Conservation (phyloP, 2,888 invertebrate genomes). For the Xestoiulus laeticollis region DNA sequence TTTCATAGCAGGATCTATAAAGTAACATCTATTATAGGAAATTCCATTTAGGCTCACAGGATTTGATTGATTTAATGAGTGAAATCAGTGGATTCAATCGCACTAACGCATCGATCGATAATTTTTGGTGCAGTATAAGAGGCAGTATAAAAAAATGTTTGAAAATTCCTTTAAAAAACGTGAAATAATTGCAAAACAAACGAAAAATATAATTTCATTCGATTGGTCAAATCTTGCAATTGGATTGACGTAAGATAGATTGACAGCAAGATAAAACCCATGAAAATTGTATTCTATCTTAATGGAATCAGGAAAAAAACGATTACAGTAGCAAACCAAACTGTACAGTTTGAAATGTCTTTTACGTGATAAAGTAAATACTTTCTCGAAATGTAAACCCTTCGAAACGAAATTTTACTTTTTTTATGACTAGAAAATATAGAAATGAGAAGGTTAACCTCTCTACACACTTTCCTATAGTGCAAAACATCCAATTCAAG, state of each 20-base stretch:
- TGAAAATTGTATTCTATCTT: constrained; percentile 12
- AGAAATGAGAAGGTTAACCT: not conserved
- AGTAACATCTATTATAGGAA: not conserved
- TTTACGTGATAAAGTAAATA: not conserved
- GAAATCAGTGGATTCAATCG: not conserved
- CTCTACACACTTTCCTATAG: not conserved
- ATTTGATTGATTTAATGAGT: not conserved
- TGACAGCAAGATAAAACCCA: not conserved
- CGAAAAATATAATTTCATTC: not conserved
- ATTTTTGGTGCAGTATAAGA: not conserved
- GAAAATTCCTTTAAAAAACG: not conserved
- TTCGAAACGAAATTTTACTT: not conserved
- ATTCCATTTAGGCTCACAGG: not conserved
- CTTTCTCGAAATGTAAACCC: not conserved
- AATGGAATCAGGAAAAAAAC: not conserved
- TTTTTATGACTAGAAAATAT: not conserved
- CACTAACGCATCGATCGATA: not conserved
- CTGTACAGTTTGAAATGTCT: not conserved
- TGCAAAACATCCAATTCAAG: not conserved
- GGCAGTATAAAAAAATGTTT: not conserved
- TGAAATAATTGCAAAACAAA: not conserved
- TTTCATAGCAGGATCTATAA: not conserved
- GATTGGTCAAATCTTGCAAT: not conserved
- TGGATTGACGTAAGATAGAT: not conserved
- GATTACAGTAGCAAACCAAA: not conserved